Base-by-base conservation (phyloP, 2,113 vertebrate species). In the Grus americana region DNA sequence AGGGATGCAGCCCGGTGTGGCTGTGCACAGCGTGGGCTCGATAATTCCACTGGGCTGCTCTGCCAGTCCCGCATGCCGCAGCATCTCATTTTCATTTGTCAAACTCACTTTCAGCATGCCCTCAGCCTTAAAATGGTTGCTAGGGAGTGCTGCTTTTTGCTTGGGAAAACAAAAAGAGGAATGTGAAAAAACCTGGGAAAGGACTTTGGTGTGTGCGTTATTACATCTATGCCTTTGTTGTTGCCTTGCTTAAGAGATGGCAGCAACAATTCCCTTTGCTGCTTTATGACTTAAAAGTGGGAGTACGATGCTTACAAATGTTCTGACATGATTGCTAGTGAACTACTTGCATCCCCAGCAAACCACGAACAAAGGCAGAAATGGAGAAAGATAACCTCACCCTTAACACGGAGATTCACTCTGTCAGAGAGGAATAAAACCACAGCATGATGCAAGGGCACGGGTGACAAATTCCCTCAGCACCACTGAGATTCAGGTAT, bases 41-140 rank as follows among this genome's bases (percentile, higher is more conserved):
- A 5, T 42, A 72, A 92, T 67, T 79, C 85, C 81, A 32, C 4
- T 0, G 5, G 52, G n/a, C 73, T 78, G 55, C 55, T 84, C 57
- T 1, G 1, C 38, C n/a, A 40, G 59, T 38, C 70, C 84, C 74
- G 79, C 88, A 72, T 15, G 38, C 81, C 0, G 0, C 81, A 79
- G 85, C 70, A 57, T 42, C 83, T 55, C 66, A 21, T 32, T 82
- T 85, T n/a, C 61, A 75, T 95, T 79, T 85, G 61, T 88, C 90
- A 87, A 71, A 42, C 70, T 72, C 22, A 5, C 61, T 59, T 93
- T 81, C 72, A 71, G 26, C 3, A 1, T 55, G 76, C 30, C 30
- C 30, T 94, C 78, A 95, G 65, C 52, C 36, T 74, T 87, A 72
- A 85, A 89, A 81, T 42, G 36, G 94, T 92, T 97, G 94, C 91